Conservation (phyloP, 2,888 invertebrate species). For the Hirudinaria manillensis region DNA sequence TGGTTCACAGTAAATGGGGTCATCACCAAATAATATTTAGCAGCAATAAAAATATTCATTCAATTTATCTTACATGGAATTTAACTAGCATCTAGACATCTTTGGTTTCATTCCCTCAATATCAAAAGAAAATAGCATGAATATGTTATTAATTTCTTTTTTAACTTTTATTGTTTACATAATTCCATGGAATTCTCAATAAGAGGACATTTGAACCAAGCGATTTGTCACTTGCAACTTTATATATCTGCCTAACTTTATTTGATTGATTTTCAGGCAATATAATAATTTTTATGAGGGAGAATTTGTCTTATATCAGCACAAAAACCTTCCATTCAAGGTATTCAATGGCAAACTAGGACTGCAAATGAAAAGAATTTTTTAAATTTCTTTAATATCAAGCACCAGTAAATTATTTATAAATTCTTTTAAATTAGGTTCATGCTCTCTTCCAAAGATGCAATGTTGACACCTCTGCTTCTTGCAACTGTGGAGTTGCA, state of each 20-base stretch:
- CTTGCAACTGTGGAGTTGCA: conserved; percentile 41
- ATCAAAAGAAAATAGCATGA: too few relatives aligned
- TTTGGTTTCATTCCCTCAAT: too few relatives aligned
- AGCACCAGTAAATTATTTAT: neutral
- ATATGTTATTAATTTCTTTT: too few relatives aligned
- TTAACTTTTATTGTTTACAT: too few relatives aligned
- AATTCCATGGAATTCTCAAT: neutral
- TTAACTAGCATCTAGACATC: too few relatives aligned
- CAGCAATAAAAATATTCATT: neutral
- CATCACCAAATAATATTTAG: neutral
- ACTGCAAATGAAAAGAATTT: neutral
- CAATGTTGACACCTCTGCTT: conserved; percentile 31
- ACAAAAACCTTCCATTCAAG: conserved; percentile 34
- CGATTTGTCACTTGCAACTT: too few relatives aligned
- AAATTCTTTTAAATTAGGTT: conserved; percentile 34
- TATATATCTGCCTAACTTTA: too few relatives aligned
- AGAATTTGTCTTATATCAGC: conserved; percentile 40
- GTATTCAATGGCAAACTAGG: conserved; percentile 24
- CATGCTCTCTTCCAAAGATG: conserved; percentile 39
- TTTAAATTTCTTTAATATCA: neutral
- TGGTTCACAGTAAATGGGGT: too few relatives aligned
- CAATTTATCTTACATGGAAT: too few relatives aligned
- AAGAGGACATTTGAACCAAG: neutral
- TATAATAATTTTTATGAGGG: conserved; percentile 41
- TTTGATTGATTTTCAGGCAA: conserved; percentile 30